phyloP scores from a whole-genome alignment of 2,888 invertebrate species.

The Nematopogon swammerdamellus region DNA sequence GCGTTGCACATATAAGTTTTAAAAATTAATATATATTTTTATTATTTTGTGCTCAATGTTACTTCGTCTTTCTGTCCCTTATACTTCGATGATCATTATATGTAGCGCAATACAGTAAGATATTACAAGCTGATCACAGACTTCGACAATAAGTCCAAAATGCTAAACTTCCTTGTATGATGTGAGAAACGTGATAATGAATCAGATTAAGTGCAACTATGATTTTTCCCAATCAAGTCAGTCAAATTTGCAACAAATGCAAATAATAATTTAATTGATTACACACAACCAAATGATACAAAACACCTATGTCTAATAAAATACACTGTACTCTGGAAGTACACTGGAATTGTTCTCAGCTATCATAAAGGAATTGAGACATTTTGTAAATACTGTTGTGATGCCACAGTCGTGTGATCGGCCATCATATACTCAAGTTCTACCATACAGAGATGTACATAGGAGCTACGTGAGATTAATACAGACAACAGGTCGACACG shows the following conservation, averaged over 20 bases:
- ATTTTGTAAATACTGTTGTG: too few species aligned
- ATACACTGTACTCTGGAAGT: too few species aligned
- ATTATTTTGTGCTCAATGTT: neutral
- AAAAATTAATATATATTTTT: neutral
- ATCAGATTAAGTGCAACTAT: too few species aligned
- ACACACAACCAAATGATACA: too few species aligned
- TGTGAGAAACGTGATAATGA: too few species aligned
- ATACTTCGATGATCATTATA: neutral
- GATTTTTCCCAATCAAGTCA: too few species aligned
- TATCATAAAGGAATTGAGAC: too few species aligned
- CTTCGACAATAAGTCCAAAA: neutral
- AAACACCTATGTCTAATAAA: too few species aligned
- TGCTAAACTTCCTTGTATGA: neutral
- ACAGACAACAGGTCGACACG: conserved; percentile 39
- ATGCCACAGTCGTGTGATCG: neutral
- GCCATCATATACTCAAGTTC: neutral
- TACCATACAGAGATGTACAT: conserved; percentile 2
- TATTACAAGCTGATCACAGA: neutral
- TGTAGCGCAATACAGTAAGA: neutral
- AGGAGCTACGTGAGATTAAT: conserved; percentile 2
- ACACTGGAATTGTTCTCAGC: too few species aligned
- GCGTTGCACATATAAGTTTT: neutral
- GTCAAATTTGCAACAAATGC: too few species aligned
- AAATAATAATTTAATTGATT: too few species aligned
- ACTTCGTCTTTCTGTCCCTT: neutral